Base-by-base conservation (phyloP, 2,888 invertebrate genomes). In the Mesochorus sp. region DNA sequence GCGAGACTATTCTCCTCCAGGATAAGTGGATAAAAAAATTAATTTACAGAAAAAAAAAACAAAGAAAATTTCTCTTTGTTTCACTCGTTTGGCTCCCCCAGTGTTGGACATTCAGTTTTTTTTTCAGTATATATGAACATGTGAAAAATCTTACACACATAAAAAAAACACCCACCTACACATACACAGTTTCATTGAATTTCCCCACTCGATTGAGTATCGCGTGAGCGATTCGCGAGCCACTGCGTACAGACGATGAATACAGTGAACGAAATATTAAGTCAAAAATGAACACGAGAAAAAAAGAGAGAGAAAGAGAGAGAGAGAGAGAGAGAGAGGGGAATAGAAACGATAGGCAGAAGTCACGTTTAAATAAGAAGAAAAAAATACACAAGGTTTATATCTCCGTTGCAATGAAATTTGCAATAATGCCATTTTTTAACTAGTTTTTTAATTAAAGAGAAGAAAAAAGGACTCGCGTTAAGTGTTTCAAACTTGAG, bases 391-490 rank as follows among this genome's bases (percentile, higher is more conserved):
- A 12, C 8, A 12, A 37, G 37, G 49, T 28, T 17, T 64, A 64
- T 31, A 74, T 64, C 78, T 74, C 55, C 53, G 59, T 77, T 72
- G 78, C 78, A 74, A 78, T 79, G 28, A 44, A 44, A 17, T 21
- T 73, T 80, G 78, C 80, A 76, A 80, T 76, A 79, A 80, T 76
- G 80, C 80, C 80, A 80, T 80, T 78, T 78, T 71, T 80, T 80
- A 80, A 76, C 80, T 80, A 78, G 74, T 80, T 80, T 75, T 71
- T 80, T 78, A 66, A n/a, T n/a, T n/a, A n/a, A n/a, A n/a, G n/a
- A n/a, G n/a, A n/a, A n/a, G n/a, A n/a, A n/a, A n/a, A n/a, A 66
- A 42, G 62, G 51, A 61, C 57, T 70, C 68, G 78, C 34, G 68
- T 73, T 59, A 78, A 70, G 73, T 64, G 73, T 78, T 78, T 59